A percentile compares a stretch with the other conserved stretches of the same genome.
phyloP scores from a whole-genome alignment of 2,113 vertebrate genomes.

The Periophthalmus modestus region DNA sequence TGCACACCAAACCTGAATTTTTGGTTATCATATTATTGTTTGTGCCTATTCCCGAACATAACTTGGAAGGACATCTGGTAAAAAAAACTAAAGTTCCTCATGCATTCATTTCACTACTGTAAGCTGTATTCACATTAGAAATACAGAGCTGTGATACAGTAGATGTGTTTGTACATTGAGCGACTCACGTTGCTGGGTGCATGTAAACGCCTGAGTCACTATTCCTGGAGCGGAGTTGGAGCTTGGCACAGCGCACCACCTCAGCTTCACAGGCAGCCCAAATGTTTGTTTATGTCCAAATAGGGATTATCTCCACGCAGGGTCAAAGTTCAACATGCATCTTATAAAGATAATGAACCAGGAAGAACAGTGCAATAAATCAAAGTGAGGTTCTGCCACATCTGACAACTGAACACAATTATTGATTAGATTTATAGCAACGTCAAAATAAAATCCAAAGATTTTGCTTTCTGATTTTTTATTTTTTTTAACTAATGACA shows the following conservation, averaged over 20 bases:
- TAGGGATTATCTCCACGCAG: conserved; percentile 20
- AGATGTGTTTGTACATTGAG: conserved; percentile 22
- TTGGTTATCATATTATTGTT: too few relatives aligned
- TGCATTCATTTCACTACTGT: too few relatives aligned
- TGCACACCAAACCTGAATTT: too few relatives aligned
- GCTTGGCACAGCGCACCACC: conserved; percentile 19
- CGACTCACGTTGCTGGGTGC: conserved; percentile 22
- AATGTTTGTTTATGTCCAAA: conserved; percentile 4
- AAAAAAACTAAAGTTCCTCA: not conserved
- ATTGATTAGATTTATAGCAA: not conserved
- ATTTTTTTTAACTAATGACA: too few relatives aligned
- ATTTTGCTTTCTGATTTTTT: too few relatives aligned
- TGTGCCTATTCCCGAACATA: too few relatives aligned
- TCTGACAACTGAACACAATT: not conserved
- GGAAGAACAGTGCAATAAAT: conserved; percentile 25
- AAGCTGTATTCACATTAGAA: not conserved
- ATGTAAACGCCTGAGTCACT: conserved; percentile 49
- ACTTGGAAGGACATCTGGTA: not conserved
- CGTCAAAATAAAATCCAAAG: too few relatives aligned
- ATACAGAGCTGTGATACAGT: not conserved
- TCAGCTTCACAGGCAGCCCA: conserved; percentile 21
- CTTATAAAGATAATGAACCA: conserved; percentile 26
- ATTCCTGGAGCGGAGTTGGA: conserved; percentile 45
- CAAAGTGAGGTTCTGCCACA: not conserved
- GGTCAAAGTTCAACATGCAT: conserved; percentile 27